A percentile compares a stretch with the other conserved stretches of the same genome.
These are phyloP conservation scores for Chiloscyllium plagiosum DNA, from an alignment of 2,113 vertebrate species.

Conservation along the genomic window DNA sequence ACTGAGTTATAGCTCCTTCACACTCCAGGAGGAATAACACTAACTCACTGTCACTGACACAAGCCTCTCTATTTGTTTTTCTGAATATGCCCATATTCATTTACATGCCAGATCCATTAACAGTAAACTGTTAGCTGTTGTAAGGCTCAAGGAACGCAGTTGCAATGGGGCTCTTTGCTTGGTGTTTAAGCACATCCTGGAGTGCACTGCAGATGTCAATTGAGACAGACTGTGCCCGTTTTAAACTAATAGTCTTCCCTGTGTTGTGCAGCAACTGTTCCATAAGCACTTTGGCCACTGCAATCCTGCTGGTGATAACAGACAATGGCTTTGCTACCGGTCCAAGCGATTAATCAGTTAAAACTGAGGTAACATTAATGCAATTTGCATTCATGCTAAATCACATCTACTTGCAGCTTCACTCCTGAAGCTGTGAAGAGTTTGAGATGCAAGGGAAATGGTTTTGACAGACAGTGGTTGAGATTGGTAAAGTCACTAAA, in stretches of 20 bases:
- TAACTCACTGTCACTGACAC: conserved; percentile 3
- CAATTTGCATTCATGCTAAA: background rate
- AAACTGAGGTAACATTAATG: background rate
- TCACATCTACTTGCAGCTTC: background rate
- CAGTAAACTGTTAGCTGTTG: background rate
- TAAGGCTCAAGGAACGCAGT: background rate
- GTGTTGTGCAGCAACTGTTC: background rate
- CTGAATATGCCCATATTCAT: background rate
- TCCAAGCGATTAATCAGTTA: background rate
- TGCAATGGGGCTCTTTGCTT: background rate
- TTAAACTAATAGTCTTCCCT: background rate
- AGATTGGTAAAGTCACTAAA: background rate
- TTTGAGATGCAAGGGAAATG: background rate
- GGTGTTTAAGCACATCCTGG: background rate
- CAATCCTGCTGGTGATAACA: background rate
- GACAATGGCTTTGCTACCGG: background rate
- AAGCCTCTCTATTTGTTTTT: background rate
- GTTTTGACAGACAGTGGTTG: background rate
- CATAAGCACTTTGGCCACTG: background rate
- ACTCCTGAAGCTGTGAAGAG: background rate
- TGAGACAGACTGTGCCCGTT: background rate
- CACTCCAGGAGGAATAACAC: background rate
- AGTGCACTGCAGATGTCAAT: background rate
- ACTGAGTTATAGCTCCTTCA: conserved; percentile 24
- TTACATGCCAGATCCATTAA: background rate